Percentiles rank a stretch among this genome's conserved stretches.
Evolutionary conservation across 2,113 vertebrate genomes (phyloP).

Genomic region (Paradoxurus hermaphroditus): DNA sequence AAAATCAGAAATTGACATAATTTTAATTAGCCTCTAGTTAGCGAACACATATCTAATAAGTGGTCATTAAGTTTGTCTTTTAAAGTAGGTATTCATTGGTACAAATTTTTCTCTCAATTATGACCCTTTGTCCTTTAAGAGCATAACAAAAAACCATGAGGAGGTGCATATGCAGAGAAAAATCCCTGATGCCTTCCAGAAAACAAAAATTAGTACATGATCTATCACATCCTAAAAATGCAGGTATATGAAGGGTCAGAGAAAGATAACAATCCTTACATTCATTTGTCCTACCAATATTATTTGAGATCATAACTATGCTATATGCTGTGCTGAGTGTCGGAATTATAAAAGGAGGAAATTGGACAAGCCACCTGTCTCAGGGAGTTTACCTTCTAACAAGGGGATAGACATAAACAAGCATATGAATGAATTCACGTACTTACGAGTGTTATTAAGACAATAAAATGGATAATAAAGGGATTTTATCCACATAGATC

Average conservation of each 20-base stretch:
- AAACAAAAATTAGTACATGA: neutral
- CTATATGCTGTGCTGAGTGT: neutral
- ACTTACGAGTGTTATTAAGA: neutral
- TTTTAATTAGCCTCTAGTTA: slow-evolving; percentile 26
- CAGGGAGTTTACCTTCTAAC: neutral
- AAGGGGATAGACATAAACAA: neutral
- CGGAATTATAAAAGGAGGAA: neutral
- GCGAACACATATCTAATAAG: neutral
- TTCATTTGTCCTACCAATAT: neutral
- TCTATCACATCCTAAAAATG: neutral
- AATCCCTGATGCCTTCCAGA: neutral
- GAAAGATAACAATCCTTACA: neutral
- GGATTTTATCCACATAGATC: neutral
- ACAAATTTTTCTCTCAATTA: neutral
- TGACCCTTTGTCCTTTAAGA: neutral
- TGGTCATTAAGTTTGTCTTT: neutral
- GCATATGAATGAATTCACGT: neutral
- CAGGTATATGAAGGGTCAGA: neutral
- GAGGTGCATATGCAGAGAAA: neutral
- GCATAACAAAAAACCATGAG: neutral
- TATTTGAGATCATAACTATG: neutral
- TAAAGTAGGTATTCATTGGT: neutral
- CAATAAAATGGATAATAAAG: neutral
- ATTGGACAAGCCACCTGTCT: neutral
- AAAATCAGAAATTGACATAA: neutral